phyloP scores from a whole-genome alignment of 2,797 vertebrate genomes.

The Erithacus rubecula region DNA sequence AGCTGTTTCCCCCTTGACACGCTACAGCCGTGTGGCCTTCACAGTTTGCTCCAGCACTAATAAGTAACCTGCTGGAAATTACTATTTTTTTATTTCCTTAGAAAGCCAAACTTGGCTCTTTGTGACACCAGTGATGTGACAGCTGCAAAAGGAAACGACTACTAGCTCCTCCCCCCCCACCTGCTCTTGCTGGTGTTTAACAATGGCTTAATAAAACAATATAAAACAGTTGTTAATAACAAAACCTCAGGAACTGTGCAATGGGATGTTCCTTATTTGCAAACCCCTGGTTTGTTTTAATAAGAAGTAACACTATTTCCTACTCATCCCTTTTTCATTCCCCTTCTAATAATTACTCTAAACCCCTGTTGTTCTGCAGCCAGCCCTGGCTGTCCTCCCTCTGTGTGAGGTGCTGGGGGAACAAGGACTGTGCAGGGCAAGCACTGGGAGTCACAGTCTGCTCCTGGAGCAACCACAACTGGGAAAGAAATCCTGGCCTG shows the following conservation, averaged over 20 bases:
- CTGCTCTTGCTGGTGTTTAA: neutral
- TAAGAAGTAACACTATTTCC: neutral
- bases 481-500: neutral
- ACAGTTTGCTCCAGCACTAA: neutral
- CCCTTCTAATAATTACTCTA: neutral
- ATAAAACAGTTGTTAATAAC: neutral
- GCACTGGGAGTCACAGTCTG: neutral
- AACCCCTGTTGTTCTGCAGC: neutral
- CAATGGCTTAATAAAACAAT: neutral
- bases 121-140: neutral
- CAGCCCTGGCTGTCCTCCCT: neutral
- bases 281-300: neutral
- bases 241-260: neutral
- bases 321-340: neutral
- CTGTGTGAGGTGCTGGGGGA: neutral
- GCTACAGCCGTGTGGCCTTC: neutral
- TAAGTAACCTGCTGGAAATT: neutral
- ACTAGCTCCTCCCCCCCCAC: neutral
- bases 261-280: neutral
- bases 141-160: neutral
- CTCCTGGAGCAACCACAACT: accelerated
- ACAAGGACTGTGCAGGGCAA: neutral
- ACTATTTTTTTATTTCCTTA: neutral
- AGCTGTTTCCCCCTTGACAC: neutral
- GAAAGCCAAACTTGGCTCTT: neutral